These are phyloP conservation scores for Phenganax marumi DNA, from an alignment of 92 coral and sea anemone genomes.

Conservation along the genomic window DNA sequence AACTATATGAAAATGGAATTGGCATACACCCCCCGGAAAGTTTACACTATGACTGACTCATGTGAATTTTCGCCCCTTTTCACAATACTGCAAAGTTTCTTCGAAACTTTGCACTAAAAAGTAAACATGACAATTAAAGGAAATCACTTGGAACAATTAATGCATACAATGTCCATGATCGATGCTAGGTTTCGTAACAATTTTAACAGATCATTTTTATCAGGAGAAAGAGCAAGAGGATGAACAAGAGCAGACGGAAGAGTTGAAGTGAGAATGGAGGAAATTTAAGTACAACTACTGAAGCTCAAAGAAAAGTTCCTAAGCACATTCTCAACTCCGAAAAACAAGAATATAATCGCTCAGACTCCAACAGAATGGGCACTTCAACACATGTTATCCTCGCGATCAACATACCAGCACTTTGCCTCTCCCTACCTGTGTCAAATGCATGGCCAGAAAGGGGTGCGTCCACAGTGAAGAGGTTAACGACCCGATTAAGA, in stretches of 20 bases:
- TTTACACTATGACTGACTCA: too few species aligned
- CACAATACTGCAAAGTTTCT: too few species aligned
- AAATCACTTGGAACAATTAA: too few species aligned
- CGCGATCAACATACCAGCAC: conserved; percentile 44
- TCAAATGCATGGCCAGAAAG: conserved; percentile 60
- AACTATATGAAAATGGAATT: not conserved
- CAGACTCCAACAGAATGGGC: not conserved
- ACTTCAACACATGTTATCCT: conserved; percentile 48
- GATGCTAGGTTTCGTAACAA: not conserved
- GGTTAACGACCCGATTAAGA: conserved; percentile 51
- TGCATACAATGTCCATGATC: not conserved
- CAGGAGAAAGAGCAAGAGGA: conserved; percentile 20
- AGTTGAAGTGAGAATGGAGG: conserved; percentile 59
- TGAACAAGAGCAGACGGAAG: conserved; percentile 53
- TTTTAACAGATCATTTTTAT: conserved; percentile 53
- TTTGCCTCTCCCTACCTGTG: conserved; percentile 40
- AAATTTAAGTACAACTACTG: conserved; percentile 70
- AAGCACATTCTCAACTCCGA: conserved; percentile 40
- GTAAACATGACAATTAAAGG: not conserved
- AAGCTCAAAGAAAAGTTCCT: conserved; percentile 56
- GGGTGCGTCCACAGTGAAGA: conserved; percentile 55
- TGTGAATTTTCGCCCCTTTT: too few species aligned
- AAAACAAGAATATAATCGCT: not conserved
- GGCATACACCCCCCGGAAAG: too few species aligned
- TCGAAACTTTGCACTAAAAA: too few species aligned